Conservation (phyloP, 2,113 vertebrate species). For the Acrocephalus kingi region DNA sequence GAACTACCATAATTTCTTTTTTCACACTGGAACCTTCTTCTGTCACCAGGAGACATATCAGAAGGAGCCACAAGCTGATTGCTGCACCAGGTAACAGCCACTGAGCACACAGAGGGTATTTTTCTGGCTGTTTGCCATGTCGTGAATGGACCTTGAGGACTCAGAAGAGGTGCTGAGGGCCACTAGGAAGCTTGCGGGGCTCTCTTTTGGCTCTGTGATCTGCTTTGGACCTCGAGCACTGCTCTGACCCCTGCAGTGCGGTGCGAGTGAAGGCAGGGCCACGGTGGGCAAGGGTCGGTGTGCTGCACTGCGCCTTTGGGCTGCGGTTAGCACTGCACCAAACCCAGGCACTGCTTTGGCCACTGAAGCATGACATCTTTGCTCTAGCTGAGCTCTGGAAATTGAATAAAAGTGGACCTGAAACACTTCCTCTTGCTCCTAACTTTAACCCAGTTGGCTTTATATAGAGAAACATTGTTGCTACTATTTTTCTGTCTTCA, state of each 20-base stretch:
- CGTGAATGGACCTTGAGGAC: too few species aligned
- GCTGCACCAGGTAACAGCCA: neutral
- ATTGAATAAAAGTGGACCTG: neutral
- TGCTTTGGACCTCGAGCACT: neutral
- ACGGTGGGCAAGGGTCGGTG: neutral
- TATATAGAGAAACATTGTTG: neutral
- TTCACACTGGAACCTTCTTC: neutral
- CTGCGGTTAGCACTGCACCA: neutral
- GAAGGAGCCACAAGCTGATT: neutral
- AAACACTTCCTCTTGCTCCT: neutral
- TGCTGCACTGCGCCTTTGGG: fast-evolving
- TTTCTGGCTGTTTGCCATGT: neutral
- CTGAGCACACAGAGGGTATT: neutral
- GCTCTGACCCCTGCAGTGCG: fast-evolving
- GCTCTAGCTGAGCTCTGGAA: neutral
- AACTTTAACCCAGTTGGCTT: neutral
- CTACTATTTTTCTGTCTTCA: neutral
- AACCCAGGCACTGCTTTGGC: neutral
- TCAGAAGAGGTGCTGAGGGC: neutral
- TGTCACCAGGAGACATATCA: fast-evolving
- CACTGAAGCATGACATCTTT: fast-evolving
- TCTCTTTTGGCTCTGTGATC: neutral
- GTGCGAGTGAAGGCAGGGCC: fast-evolving
- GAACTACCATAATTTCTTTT: neutral
- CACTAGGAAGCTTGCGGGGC: too few species aligned